A percentile compares a stretch with the other conserved stretches of the same genome.
Conservation (phyloP, 2,888 invertebrate species). For the Pristionchus entomophagus region DNA sequence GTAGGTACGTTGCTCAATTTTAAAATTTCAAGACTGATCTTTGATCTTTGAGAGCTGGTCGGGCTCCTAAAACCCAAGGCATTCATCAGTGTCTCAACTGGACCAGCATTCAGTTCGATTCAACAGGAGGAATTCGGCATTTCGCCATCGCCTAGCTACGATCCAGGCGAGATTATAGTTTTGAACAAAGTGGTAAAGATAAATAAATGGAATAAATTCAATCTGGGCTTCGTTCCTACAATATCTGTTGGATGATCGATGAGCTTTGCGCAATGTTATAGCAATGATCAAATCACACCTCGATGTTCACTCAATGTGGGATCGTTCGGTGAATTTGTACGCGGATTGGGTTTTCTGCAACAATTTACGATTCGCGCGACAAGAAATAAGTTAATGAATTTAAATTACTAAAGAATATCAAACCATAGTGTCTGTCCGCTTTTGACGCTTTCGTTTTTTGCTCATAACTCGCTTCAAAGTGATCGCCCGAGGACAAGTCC, state of each 20-base stretch:
- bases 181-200: too few species aligned
- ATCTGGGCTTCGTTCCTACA: too few species aligned
- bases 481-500: too few species aligned
- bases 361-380: not conserved
- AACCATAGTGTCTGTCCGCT: too few species aligned
- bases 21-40: not conserved
- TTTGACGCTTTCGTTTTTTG: too few species aligned
- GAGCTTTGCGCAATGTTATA: too few species aligned
- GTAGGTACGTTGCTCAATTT: not conserved
- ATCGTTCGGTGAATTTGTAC: not conserved
- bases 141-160: not conserved
- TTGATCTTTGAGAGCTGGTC: not conserved
- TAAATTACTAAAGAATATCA: too few species aligned
- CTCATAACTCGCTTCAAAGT: too few species aligned
- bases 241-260: too few species aligned
- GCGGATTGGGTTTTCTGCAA: not conserved
- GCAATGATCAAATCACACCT: not conserved
- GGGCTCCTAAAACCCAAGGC: not conserved
- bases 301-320: not conserved
- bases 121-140: not conserved
- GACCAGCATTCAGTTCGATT: not conserved
- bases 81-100: not conserved
- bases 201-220: too few species aligned
- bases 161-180: not conserved
- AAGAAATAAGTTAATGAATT: not conserved